Evolutionary conservation across 1,140 invertebrate species (phyloP).

Genomic region (Drosophila triauraria): DNA sequence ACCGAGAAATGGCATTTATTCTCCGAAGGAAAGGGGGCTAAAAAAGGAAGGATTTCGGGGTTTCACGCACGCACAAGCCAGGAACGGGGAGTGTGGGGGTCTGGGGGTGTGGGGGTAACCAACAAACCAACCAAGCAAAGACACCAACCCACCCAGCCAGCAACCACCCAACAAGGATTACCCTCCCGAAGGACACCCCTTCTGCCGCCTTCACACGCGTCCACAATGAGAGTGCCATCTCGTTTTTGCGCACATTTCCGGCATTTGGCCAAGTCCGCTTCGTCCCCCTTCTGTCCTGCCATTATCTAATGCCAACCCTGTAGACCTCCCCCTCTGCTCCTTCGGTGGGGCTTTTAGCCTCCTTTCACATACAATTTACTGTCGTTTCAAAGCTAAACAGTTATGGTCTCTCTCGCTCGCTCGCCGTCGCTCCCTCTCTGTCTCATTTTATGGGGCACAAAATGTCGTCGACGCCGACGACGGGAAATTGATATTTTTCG

Average conservation of each 20-base stretch:
- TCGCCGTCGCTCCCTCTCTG: slow-evolving; percentile 5
- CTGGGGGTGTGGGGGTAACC: not conserved
- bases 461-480: slow-evolving; percentile 73
- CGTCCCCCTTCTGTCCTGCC: not conserved
- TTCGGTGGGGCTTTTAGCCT: slow-evolving; percentile 73
- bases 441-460: slow-evolving; percentile 63
- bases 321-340: slow-evolving; percentile 3
- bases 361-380: slow-evolving; percentile 84
- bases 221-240: slow-evolving; percentile 73
- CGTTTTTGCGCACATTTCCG: slow-evolving; percentile 80
- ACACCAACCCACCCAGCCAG: slow-evolving; percentile 3
- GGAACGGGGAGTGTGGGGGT: not conserved
- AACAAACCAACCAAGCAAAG: slow-evolving; percentile 13
- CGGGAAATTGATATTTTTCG: slow-evolving; percentile 78
- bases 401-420: slow-evolving; percentile 29
- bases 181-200: not conserved
- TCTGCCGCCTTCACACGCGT: slow-evolving; percentile 10
- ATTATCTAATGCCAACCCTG: slow-evolving; percentile 11
- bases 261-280: slow-evolving; percentile 46
- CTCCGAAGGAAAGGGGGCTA: not conserved
- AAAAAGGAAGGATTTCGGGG: slow-evolving; percentile 15
- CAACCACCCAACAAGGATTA: not conserved
- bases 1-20: slow-evolving; percentile 5
- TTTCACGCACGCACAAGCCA: slow-evolving; percentile 34
- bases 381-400: slow-evolving; percentile 78